These are phyloP conservation scores for Phenganax stokvisi DNA, from an alignment of 92 coral and sea anemone species.

Conservation along the genomic window DNA sequence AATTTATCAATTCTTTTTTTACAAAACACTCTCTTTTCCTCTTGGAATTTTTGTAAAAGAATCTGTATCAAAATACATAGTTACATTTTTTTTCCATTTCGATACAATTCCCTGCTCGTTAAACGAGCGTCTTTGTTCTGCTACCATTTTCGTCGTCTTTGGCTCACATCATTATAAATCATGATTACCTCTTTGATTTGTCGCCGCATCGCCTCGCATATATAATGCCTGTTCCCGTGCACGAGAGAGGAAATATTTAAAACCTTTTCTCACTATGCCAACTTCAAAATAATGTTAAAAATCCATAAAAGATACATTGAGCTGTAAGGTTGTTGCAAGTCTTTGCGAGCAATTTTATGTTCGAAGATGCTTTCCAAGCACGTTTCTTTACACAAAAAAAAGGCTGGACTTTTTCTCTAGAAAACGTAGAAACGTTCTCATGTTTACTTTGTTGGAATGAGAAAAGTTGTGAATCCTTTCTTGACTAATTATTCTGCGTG, in stretches of 20 bases:
- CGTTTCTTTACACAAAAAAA: no score
- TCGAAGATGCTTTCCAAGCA: no score
- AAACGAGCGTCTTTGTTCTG: neutral
- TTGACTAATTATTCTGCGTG: neutral
- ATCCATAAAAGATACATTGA: no score
- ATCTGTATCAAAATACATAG: constrained; percentile 3
- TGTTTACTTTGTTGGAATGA: neutral
- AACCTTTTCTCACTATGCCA: no score
- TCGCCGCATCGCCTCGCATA: neutral
- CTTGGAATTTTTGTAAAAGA: neutral
- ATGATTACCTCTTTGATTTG: neutral
- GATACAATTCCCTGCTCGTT: neutral
- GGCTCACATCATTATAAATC: neutral
- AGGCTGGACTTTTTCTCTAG: no score
- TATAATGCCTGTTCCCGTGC: neutral
- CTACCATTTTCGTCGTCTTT: neutral
- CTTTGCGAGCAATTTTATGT: no score
- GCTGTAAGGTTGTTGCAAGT: no score
- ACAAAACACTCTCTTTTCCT: constrained; percentile 10
- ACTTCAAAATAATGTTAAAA: no score
- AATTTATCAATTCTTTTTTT: constrained; percentile 6
- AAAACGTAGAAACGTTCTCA: neutral
- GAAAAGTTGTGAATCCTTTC: neutral
- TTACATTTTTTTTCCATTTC: neutral
- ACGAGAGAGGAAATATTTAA: neutral